These are phyloP conservation scores for Spea hammondii DNA, from an alignment of 2,797 vertebrate genomes.

Conservation along the genomic window DNA sequence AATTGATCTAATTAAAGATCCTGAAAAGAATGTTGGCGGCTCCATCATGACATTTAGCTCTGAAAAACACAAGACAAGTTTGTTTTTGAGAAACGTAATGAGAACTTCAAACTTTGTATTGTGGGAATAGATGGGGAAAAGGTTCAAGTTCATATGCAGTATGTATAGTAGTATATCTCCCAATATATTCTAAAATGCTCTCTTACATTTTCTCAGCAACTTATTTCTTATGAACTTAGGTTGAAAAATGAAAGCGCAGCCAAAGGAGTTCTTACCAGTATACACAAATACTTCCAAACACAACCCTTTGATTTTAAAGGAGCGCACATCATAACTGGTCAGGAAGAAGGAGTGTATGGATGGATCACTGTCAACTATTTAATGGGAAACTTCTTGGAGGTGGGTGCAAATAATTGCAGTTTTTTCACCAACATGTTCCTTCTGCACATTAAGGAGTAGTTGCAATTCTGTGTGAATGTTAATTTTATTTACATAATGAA, in stretches of 20 bases:
- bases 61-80: neutral
- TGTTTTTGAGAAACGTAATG: neutral
- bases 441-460: neutral
- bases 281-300: conserved; percentile 78
- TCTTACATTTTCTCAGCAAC: conserved; percentile 61
- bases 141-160: neutral
- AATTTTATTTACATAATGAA: neutral
- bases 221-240: conserved; percentile 73
- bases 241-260: conserved; percentile 75
- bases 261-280: conserved; percentile 71
- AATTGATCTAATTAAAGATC: neutral
- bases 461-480: neutral
- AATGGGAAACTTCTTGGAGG: conserved; percentile 89
- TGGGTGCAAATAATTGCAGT: conserved; percentile 71
- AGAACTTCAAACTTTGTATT: neutral
- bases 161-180: neutral
- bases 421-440: conserved; percentile 39
- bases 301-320: conserved; percentile 87
- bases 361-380: conserved; percentile 98
- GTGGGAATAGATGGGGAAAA: neutral
- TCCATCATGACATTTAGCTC: neutral
- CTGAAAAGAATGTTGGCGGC: neutral
- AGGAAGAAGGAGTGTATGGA: conserved; percentile 92
- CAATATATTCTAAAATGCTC: conserved; percentile 1
- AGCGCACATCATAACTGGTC: conserved; percentile 86